phyloP scores from a whole-genome alignment of 1,140 invertebrate species.

The Ditylenchus dipsaci region DNA sequence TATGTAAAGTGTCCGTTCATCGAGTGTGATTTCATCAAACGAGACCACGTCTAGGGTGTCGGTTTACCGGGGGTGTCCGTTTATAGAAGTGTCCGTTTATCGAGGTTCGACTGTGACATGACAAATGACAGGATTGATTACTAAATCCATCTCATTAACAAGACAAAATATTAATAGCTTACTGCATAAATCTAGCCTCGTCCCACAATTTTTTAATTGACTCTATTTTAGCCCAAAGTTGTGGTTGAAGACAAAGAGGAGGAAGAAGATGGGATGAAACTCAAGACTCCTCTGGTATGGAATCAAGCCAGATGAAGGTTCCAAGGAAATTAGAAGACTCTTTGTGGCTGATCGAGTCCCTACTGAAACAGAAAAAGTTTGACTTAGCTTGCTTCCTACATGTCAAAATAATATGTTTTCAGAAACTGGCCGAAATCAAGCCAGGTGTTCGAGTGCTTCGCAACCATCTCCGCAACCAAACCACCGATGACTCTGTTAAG shows the following conservation, averaged over 20 bases:
- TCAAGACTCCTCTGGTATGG: conserved; percentile 22
- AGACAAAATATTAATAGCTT: too few species aligned
- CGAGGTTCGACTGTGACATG: too few species aligned
- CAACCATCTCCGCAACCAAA: conserved; percentile 10
- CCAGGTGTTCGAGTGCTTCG: conserved; percentile 24
- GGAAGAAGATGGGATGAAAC: conserved; percentile 9
- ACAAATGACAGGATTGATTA: too few species aligned
- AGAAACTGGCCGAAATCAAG: conserved; percentile 17
- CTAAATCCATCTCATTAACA: too few species aligned
- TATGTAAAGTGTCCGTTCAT: too few species aligned
- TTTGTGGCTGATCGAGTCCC: conserved; percentile 18
- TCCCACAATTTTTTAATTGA: not conserved
- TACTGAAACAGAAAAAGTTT: conserved; percentile 28
- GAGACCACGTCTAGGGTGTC: too few species aligned
- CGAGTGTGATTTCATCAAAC: too few species aligned
- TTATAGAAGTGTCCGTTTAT: too few species aligned
- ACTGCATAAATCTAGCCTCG: too few species aligned
- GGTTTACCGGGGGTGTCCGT: too few species aligned
- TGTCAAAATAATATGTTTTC: not conserved
- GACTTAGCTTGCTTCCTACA: not conserved
- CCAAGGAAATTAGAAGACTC: conserved; percentile 12
- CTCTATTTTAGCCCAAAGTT: not conserved
- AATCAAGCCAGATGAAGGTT: conserved; percentile 18
- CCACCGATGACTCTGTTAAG: not conserved
- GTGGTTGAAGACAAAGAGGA: not conserved